Evolutionary conservation across 2,113 vertebrate genomes (phyloP).

Genomic region (Charadrius vociferus): DNA sequence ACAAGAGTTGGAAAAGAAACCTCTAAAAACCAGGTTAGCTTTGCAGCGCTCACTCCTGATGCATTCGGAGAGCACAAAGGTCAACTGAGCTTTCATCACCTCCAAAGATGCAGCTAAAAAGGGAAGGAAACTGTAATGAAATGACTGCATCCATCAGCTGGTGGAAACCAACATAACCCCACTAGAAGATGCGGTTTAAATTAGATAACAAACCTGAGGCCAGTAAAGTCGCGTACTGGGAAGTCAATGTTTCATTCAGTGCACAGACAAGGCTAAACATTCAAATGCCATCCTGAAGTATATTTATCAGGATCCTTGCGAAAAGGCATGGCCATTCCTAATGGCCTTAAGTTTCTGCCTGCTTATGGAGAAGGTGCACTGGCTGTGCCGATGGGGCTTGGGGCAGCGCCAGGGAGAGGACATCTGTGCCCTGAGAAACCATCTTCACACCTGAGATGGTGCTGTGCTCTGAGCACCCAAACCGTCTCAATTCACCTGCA

Average conservation of each 20-base stretch:
- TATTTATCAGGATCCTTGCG: background rate
- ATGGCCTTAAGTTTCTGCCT: background rate
- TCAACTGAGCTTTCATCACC: conserved; percentile 53
- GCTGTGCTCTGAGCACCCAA: background rate
- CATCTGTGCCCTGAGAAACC: background rate
- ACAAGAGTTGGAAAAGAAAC: conserved; percentile 39
- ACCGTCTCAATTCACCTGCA: background rate
- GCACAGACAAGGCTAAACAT: background rate
- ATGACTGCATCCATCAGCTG: conserved; percentile 42
- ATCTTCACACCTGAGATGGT: background rate
- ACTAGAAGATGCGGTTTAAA: conserved; percentile 44
- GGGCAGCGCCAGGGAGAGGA: background rate
- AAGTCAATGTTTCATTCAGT: background rate
- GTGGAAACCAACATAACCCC: conserved; percentile 47
- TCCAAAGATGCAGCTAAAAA: conserved; percentile 52
- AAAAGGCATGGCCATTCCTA: background rate
- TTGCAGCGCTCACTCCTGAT: conserved; percentile 54
- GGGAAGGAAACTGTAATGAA: conserved; percentile 53
- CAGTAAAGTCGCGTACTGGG: background rate
- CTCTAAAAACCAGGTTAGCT: conserved; percentile 57
- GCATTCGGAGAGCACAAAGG: conserved; percentile 52
- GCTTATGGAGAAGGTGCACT: background rate
- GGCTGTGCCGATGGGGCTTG: rapidly evolving
- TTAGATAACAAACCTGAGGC: conserved; percentile 24
- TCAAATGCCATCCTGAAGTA: background rate